A percentile compares a stretch with the other conserved stretches of the same genome.
phyloP scores from a whole-genome alignment of 2,113 vertebrate genomes.

The Passerina amoena region DNA sequence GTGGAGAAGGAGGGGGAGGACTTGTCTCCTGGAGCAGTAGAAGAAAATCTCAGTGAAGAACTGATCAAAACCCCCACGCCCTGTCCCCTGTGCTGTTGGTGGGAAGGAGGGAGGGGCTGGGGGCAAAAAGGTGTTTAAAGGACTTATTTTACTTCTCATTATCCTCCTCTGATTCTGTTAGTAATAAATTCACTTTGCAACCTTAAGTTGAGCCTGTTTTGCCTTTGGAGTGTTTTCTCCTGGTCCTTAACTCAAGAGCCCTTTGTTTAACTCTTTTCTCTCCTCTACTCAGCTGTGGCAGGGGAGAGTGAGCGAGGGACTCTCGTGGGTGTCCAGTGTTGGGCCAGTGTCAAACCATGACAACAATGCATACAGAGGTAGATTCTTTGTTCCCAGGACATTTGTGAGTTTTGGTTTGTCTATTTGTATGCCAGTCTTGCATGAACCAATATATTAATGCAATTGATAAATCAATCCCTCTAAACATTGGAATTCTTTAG shows the following conservation, averaged over 20 bases:
- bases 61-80: rapidly evolving
- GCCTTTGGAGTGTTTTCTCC: not conserved
- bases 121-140: not conserved
- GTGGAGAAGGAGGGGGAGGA: no score
- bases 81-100: not conserved
- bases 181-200: not conserved
- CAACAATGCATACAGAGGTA: not conserved
- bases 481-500: conserved; percentile 30
- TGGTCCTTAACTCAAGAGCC: not conserved
- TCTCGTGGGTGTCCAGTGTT: rapidly evolving
- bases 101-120: not conserved
- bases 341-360: not conserved
- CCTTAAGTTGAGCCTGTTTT: not conserved
- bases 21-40: rapidly evolving
- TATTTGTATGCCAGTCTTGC: not conserved
- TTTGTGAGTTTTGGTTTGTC: not conserved
- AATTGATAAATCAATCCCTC: conserved; percentile 41
- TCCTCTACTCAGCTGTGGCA: not conserved
- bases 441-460: not conserved
- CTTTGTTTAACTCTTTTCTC: not conserved
- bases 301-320: rapidly evolving
- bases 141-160: not conserved
- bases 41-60: not conserved
- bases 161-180: not conserved
- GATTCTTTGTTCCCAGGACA: not conserved